Percentiles rank a stretch among this genome's conserved stretches.
These are phyloP conservation scores for Calyptommatus sinebrachiatus DNA, from an alignment of 2,113 vertebrate genomes.

Conservation along the genomic window DNA sequence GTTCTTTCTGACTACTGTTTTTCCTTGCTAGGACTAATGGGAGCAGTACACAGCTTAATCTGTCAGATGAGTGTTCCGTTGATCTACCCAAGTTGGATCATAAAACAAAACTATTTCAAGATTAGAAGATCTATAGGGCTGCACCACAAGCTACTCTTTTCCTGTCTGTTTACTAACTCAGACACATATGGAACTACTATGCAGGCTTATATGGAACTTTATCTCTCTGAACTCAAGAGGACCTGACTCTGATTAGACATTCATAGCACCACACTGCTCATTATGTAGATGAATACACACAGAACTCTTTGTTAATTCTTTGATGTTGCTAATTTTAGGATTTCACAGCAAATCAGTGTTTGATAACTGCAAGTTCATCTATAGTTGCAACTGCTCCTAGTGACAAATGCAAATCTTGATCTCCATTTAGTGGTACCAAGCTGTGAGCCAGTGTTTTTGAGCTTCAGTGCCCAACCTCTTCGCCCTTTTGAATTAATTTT, in stretches of 20 bases:
- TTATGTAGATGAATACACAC: background rate
- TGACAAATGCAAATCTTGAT: constrained; percentile 17
- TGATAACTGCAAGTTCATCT: background rate
- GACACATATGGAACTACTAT: too few relatives aligned
- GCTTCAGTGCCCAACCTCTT: background rate
- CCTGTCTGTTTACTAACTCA: too few relatives aligned
- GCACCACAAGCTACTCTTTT: too few relatives aligned
- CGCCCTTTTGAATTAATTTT: constrained; percentile 42
- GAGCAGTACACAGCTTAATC: too few relatives aligned
- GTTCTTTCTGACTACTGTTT: too few relatives aligned
- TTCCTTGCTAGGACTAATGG: too few relatives aligned
- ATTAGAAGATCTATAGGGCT: too few relatives aligned
- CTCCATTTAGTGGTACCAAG: background rate
- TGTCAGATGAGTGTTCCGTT: too few relatives aligned
- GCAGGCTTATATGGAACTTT: too few relatives aligned
- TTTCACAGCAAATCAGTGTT: background rate
- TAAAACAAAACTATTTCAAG: too few relatives aligned
- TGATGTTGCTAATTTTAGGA: background rate
- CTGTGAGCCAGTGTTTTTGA: constrained; percentile 1
- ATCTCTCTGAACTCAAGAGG: background rate
- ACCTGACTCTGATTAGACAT: background rate
- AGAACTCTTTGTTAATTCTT: background rate
- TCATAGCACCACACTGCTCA: background rate
- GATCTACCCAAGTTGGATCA: too few relatives aligned
- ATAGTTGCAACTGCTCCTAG: background rate